Base-by-base conservation (phyloP, 2,888 invertebrate genomes). In the Zootermopsis nevadensis region DNA sequence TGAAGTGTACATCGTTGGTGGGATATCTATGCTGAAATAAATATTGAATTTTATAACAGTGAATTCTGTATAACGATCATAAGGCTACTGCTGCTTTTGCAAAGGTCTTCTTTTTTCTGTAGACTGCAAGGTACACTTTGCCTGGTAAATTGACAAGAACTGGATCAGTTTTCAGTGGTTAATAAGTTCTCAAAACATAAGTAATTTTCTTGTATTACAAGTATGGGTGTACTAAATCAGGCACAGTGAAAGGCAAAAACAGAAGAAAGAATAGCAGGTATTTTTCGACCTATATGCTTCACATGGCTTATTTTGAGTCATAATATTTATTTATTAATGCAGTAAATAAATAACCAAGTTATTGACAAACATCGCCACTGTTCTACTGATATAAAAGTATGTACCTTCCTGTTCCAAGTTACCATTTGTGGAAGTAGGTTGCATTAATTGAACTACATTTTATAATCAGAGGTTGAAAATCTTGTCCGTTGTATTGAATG, bases 241-340 rank as follows among this genome's bases (percentile, higher is more conserved):
- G 15, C 42, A n/a, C n/a, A n/a, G n/a, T n/a, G n/a, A n/a, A n/a
- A n/a, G n/a, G n/a, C n/a, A 48, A 2, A 15, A 10, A 60, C 60
- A 60, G 60, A 60, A n/a, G 3, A 2, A 8, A 60, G n/a, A 19
- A 60, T 53, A 3, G 10, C 60, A 60, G 60, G n/a, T 24, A 60
- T 60, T 60, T 48, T 60, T n/a, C 60, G n/a, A n/a, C 60, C n/a
- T 60, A 10, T 27, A 2, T 60, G n/a, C 27, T n/a, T 27, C n/a
- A n/a, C 12, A n/a, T 60, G 60, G 60, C n/a, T 60, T 27, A 27
- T 27, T 27, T 60, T 60, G 60, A 60, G n/a, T n/a, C 4, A 10
- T 60, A 60, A 27, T 60, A 60, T 60, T 60, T 53, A 53, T 53
- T 53, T 60, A n/a, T 60, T 60, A 60, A 27, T 60, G 60, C 60